A percentile compares a stretch with the other conserved stretches of the same genome.
These are phyloP conservation scores for Amblyraja radiata DNA, from an alignment of 2,797 vertebrate species.

Conservation along the genomic window DNA sequence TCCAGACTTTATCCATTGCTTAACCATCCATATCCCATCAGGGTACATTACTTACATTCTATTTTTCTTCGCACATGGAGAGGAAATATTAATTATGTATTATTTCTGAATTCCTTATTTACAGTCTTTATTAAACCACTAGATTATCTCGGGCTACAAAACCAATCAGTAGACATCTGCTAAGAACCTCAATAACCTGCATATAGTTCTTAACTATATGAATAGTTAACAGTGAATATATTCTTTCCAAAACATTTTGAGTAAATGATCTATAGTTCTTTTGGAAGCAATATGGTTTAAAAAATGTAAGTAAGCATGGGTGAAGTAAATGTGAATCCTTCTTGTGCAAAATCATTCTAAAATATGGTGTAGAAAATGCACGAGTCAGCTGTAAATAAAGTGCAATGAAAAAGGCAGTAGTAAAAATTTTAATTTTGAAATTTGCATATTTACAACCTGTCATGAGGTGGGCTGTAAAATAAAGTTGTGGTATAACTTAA, in stretches of 20 bases:
- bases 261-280: background rate
- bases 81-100: background rate
- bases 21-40: background rate
- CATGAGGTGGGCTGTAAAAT: background rate
- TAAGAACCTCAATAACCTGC: background rate
- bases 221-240: background rate
- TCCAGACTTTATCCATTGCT: background rate
- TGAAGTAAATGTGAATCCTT: background rate
- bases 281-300: background rate
- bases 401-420: no score
- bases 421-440: background rate
- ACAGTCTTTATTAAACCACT: background rate
- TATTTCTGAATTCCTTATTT: conserved; percentile 1
- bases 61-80: no score
- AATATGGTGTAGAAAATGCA: background rate
- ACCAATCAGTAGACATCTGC: background rate
- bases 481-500: background rate
- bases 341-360: conserved; percentile 2
- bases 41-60: background rate
- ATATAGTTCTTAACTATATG: background rate
- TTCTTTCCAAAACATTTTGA: background rate
- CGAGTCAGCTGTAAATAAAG: background rate
- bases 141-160: background rate
- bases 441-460: conserved; percentile 6
- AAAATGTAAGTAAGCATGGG: background rate